A percentile compares a stretch with the other conserved stretches of the same genome.
These are phyloP conservation scores for Atractosteus spatula DNA, from an alignment of 2,113 vertebrate genomes.

Conservation along the genomic window DNA sequence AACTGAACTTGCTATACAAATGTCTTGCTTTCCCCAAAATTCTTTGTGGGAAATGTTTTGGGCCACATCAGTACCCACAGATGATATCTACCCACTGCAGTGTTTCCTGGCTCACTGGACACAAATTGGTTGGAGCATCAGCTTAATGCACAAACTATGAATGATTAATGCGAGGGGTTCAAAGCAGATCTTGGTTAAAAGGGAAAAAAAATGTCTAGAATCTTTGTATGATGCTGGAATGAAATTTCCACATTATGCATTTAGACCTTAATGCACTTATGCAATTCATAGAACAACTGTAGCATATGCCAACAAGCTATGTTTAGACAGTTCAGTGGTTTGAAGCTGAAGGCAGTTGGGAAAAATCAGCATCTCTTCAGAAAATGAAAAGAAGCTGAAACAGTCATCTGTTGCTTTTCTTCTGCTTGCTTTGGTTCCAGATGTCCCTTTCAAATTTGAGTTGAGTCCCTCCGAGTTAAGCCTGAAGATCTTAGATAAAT, in stretches of 20 bases:
- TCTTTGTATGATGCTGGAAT: not conserved
- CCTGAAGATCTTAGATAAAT: too few relatives aligned
- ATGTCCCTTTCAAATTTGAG: too few relatives aligned
- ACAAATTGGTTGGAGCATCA: too few relatives aligned
- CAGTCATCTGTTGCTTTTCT: too few relatives aligned
- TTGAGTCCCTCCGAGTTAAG: too few relatives aligned
- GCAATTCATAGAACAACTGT: constrained; percentile 1
- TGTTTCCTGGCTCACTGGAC: too few relatives aligned
- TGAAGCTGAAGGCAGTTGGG: not conserved
- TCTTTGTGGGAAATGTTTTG: not conserved
- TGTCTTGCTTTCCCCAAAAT: not conserved
- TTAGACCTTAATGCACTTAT: not conserved
- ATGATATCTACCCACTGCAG: too few relatives aligned
- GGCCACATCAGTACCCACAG: too few relatives aligned
- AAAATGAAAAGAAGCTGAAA: too few relatives aligned
- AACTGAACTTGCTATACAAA: not conserved
- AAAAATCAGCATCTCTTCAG: too few relatives aligned
- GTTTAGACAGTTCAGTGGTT: not conserved
- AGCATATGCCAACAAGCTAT: not conserved
- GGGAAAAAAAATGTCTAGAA: not conserved
- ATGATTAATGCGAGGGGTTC: not conserved
- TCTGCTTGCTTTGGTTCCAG: too few relatives aligned
- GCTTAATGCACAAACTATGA: not conserved
- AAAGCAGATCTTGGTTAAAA: not conserved
- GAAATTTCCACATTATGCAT: not conserved